These are phyloP conservation scores for Galerucella nymphaeae DNA, from an alignment of 2,888 invertebrate genomes.

Conservation along the genomic window DNA sequence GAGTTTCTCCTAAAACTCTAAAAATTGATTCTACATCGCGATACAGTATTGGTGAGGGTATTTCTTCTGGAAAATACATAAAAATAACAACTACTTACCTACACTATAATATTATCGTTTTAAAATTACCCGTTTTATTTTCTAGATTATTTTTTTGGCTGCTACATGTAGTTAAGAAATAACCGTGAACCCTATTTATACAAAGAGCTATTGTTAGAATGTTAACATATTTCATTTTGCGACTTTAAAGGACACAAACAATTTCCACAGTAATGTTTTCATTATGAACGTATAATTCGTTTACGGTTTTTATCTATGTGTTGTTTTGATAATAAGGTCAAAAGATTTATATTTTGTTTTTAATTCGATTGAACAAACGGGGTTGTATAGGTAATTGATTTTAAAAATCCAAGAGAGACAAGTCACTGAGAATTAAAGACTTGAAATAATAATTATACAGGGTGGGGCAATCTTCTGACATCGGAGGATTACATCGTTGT, in stretches of 20 bases:
- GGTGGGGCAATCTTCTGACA: no score
- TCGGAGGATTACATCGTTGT: no score
- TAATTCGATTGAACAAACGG: no score
- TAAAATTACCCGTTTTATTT: constrained; percentile 1
- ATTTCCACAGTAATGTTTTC: background rate
- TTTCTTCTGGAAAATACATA: constrained; percentile 1
- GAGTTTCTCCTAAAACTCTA: constrained; percentile 3
- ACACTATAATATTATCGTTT: no score
- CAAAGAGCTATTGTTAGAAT: background rate
- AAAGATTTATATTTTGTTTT: background rate
- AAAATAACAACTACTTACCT: background rate
- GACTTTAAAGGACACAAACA: background rate
- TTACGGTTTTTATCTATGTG: no score
- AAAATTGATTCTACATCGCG: constrained; percentile 9
- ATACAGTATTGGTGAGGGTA: constrained; percentile 12
- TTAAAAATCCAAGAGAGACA: no score
- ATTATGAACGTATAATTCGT: no score
- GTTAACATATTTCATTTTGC: background rate
- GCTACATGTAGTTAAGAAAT: background rate
- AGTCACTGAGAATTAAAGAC: no score
- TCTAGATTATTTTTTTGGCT: background rate
- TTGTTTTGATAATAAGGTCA: background rate
- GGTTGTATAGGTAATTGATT: no score
- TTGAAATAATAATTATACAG: no score
- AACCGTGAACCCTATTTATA: background rate